These are phyloP conservation scores for Cetonia aurata DNA, from an alignment of 2,888 invertebrate species.

Conservation along the genomic window DNA sequence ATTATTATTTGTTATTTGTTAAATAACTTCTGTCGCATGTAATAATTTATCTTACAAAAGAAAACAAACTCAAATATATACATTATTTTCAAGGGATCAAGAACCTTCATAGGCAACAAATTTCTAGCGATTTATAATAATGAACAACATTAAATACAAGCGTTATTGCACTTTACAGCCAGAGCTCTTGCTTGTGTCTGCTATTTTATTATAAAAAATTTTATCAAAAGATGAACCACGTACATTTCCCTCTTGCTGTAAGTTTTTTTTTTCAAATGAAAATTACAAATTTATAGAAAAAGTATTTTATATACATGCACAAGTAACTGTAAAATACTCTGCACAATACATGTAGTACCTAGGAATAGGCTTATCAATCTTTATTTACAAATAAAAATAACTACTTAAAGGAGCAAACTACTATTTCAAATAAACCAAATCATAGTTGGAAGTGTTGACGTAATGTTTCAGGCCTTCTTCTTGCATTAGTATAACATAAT, in stretches of 20 bases:
- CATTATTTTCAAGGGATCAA: slow-evolving; percentile 39
- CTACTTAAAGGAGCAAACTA: slow-evolving; percentile 10
- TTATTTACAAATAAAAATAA: slow-evolving; percentile 43
- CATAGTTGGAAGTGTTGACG: not conserved
- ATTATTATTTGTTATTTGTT: not conserved
- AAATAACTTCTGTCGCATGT: slow-evolving; percentile 10
- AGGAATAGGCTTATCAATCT: slow-evolving; percentile 34
- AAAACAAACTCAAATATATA: slow-evolving; percentile 38
- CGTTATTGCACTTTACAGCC: slow-evolving; percentile 62
- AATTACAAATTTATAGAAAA: slow-evolving; percentile 47
- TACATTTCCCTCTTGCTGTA: slow-evolving; percentile 46
- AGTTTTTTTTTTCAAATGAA: slow-evolving; percentile 42
- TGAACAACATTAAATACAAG: slow-evolving; percentile 62
- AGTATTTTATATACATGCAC: slow-evolving; percentile 30
- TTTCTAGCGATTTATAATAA: slow-evolving; percentile 61
- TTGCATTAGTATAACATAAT: slow-evolving; percentile 49
- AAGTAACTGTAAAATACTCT: slow-evolving; percentile 48
- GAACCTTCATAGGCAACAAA: slow-evolving; percentile 39
- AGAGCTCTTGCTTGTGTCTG: slow-evolving; percentile 45
- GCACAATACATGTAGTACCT: slow-evolving; percentile 51
- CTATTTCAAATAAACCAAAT: slow-evolving; percentile 40
- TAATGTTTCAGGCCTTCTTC: slow-evolving; percentile 8
- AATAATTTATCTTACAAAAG: slow-evolving; percentile 30
- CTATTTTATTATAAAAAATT: slow-evolving; percentile 21
- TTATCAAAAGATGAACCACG: slow-evolving; percentile 18